A percentile compares a stretch with the other conserved stretches of the same genome.
phyloP scores from a whole-genome alignment of 2,113 vertebrate genomes.

The Plotosus lineatus region DNA sequence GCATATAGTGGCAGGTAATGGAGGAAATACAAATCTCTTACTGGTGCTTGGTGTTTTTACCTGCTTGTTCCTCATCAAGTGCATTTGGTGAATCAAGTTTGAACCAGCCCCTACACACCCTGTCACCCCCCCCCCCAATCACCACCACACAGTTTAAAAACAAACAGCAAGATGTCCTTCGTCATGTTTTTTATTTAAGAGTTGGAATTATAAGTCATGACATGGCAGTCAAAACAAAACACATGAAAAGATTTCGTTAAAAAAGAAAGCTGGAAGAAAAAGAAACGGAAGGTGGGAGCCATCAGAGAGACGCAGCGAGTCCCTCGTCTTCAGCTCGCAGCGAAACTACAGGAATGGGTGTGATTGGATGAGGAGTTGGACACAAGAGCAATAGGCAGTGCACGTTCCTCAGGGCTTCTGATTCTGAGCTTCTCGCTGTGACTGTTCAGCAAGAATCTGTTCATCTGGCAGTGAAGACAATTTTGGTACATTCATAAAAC shows the following conservation, averaged over 20 bases:
- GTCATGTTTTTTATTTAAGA: constrained; percentile 64
- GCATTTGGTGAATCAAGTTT: too few species aligned
- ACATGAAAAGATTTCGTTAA: constrained; percentile 69
- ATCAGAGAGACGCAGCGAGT: constrained; percentile 70
- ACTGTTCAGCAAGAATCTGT: background rate
- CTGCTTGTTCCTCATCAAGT: too few species aligned
- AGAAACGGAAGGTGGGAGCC: constrained; percentile 60
- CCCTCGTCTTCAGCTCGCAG: constrained; percentile 76
- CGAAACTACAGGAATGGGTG: constrained; percentile 65
- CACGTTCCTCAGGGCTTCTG: background rate
- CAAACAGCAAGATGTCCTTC: background rate
- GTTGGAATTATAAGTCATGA: constrained; percentile 77
- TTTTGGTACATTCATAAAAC: background rate
- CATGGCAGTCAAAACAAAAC: constrained; percentile 72
- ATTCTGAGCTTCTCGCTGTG: background rate
- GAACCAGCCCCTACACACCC: too few species aligned
- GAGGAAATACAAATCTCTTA: too few species aligned
- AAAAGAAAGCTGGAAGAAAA: constrained; percentile 60
- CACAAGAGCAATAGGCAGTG: background rate
- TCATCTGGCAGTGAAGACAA: constrained; percentile 17
- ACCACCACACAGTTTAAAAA: too few species aligned
- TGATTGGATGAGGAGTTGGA: constrained; percentile 45
- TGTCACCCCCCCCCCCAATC: too few species aligned
- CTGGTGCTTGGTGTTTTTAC: too few species aligned
- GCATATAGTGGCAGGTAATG: too few species aligned